These are phyloP conservation scores for Porites rus DNA, from an alignment of 92 coral and sea anemone species.

Conservation along the genomic window DNA sequence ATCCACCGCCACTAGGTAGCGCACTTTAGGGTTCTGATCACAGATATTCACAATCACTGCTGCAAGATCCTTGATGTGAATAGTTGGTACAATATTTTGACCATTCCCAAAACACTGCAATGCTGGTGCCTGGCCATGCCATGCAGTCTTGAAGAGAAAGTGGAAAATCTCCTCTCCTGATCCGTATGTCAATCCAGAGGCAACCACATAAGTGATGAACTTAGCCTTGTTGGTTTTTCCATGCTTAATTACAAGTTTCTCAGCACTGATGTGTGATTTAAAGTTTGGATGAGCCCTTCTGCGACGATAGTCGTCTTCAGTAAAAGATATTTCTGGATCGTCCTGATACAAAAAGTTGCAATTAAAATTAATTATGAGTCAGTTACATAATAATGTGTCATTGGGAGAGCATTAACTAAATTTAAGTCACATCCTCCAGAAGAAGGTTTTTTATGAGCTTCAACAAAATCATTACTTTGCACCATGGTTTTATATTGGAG, in stretches of 20 bases:
- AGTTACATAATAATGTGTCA: no score
- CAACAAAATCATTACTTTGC: background rate
- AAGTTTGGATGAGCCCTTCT: conserved; percentile 99
- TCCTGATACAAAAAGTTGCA: conserved; percentile 57
- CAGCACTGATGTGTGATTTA: conserved; percentile 96
- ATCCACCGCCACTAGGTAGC: conserved; percentile 95
- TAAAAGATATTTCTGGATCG: conserved; percentile 98
- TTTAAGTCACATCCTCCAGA: no score
- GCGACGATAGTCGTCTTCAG: conserved; percentile 98
- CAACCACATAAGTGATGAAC: conserved; percentile 92
- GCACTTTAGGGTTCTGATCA: conserved; percentile 95
- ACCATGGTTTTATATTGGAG: background rate
- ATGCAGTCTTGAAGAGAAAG: conserved; percentile 95
- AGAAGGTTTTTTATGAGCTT: background rate
- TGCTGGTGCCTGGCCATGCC: conserved; percentile 98
- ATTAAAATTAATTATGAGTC: no score
- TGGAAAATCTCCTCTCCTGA: conserved; percentile 98
- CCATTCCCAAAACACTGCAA: conserved; percentile 98
- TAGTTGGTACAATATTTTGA: conserved; percentile 93
- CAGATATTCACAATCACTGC: conserved; percentile 88
- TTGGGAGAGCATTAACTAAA: no score
- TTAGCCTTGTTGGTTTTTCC: conserved; percentile 96
- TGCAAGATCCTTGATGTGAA: conserved; percentile 92
- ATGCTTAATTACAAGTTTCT: conserved; percentile 94
- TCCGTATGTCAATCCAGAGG: conserved; percentile 96